Conservation (phyloP, 2,113 vertebrate species). For the Acrocephalus arundinaceus region DNA sequence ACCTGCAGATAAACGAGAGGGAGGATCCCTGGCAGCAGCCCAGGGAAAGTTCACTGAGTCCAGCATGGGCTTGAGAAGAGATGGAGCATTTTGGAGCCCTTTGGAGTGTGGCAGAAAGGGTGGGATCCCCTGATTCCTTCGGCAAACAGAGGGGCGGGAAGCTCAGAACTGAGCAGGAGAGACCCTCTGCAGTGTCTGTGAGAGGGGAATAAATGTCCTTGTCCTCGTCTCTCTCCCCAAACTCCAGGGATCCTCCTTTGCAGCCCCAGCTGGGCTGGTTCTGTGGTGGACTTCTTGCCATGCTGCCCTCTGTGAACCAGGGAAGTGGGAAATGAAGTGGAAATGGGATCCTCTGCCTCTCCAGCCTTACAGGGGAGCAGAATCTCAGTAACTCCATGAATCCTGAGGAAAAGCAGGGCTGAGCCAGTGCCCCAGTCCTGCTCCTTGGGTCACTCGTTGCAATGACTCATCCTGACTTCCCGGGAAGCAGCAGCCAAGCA, state of each 20-base stretch:
- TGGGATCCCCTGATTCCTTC: neutral
- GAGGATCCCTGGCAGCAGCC: conserved; percentile 2
- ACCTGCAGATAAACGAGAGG: conserved; percentile 69
- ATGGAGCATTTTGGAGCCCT: neutral
- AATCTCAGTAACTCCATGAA: neutral
- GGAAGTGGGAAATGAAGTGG: neutral
- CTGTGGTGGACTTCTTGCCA: accelerated
- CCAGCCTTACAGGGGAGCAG: neutral
- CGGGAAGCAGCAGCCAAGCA: neutral
- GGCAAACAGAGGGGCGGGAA: neutral
- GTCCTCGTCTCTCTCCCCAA: neutral
- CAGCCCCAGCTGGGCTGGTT: neutral
- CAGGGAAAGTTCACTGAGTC: neutral
- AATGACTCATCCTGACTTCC: accelerated
- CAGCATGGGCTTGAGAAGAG: neutral
- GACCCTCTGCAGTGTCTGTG: neutral
- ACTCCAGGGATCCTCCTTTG: neutral
- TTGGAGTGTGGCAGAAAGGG: neutral
- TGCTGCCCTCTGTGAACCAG: accelerated
- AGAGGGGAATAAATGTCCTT: neutral
- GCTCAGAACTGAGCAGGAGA: neutral
- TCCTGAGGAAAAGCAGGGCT: neutral
- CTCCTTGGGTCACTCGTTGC: neutral
- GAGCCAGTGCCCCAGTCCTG: accelerated
- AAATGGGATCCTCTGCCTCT: neutral